Base-by-base conservation (phyloP, 1,140 invertebrate species). In the Physella acuta region DNA sequence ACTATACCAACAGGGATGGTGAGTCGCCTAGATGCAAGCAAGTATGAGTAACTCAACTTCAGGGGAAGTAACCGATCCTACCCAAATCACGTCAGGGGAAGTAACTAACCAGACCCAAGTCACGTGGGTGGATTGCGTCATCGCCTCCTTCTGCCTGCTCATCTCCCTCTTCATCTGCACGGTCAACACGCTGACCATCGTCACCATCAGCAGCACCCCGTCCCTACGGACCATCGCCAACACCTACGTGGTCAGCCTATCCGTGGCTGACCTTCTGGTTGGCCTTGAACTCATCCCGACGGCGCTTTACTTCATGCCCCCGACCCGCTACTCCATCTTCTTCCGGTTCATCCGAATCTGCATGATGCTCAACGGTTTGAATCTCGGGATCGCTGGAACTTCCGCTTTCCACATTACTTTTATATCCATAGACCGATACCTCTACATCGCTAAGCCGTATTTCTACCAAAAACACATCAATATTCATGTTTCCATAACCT, bases 211-310 rank as follows among this genome's bases (percentile, higher is more conserved):
- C 76, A 89, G 94, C 72, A 93, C 95, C 53, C 88, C 91, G 68
- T 94, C 94, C 79, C 85, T 96, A 81, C 75, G 84, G 59, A 94
- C 92, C 69, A 93, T 95, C 71, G 96, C 94, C 49, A 97, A 97
- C 84, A 89, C 94, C 78, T 95, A 97, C 85, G 96, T 97, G 78
- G 91, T 95, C 34, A 94, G 92, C 51, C 87, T 97, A 71, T 94
- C 94, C 0, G 91, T 95, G 0, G 93, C 94, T 31, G 95, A 97
- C 85, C 87, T 97, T 31, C 86, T 96, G 78, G 92, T 39, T 37
- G 60, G 60, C 4, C 24, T 24, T 17, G 20, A n/a, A 14, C 60
- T 63, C 3, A 16, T n/a, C 11, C n/a, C 33, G 4, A 24, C n/a
- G 36, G 20, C 36, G 2, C 31, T 63, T 2, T 37, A 30, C 31